Percentiles rank a stretch among this genome's conserved stretches.
Conservation (phyloP, 2,888 invertebrate genomes). For the Pycnomerus fuliginosus region DNA sequence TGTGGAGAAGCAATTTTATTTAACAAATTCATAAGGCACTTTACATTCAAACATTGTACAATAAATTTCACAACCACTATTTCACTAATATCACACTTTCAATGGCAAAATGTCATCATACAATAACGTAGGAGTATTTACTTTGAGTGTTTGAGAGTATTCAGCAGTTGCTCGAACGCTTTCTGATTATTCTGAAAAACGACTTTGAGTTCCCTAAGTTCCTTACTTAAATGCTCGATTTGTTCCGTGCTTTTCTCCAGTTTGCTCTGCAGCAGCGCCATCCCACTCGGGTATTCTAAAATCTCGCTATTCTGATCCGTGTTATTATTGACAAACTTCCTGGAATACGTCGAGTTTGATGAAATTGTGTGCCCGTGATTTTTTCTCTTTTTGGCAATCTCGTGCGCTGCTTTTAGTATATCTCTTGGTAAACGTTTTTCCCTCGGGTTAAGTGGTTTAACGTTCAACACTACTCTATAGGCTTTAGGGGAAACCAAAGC, state of each 20-base stretch:
- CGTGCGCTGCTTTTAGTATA: constrained; percentile 77
- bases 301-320: constrained; percentile 47
- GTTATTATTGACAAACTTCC: constrained; percentile 63
- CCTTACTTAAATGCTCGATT: constrained; percentile 65
- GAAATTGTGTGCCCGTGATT: constrained; percentile 69
- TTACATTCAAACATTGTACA: no score
- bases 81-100: constrained; percentile 36
- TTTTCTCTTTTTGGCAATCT: constrained; percentile 76
- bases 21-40: no score
- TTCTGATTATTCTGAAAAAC: constrained; percentile 50
- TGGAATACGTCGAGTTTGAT: constrained; percentile 61
- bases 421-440: constrained; percentile 78
- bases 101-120: constrained; percentile 15
- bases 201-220: constrained; percentile 66
- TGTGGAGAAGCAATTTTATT: no score
- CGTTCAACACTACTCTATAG: constrained; percentile 77
- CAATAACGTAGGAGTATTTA: constrained; percentile 14
- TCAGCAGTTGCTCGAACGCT: constrained; percentile 46
- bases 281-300: constrained; percentile 50
- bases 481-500: constrained; percentile 80
- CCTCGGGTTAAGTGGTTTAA: constrained; percentile 80
- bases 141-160: constrained; percentile 33
- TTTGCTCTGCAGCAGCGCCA: constrained; percentile 63
- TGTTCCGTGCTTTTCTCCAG: constrained; percentile 69
- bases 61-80: constrained; percentile 29